These are phyloP conservation scores for Melanaphis sacchari DNA, from an alignment of 1,140 invertebrate species.

Conservation along the genomic window DNA sequence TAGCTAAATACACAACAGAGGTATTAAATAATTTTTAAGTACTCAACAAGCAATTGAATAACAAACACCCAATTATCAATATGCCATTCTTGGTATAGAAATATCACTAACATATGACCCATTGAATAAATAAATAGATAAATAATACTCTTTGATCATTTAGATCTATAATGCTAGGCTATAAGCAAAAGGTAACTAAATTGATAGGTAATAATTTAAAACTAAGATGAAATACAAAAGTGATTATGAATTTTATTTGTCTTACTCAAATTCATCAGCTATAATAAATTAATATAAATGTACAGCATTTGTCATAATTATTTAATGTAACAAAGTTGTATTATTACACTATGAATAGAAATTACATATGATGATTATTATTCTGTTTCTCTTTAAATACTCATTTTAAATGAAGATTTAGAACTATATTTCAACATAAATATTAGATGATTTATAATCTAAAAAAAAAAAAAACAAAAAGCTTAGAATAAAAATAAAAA, in stretches of 20 bases:
- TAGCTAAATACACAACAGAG: neutral
- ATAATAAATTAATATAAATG: slow-evolving; percentile 47
- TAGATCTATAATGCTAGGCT: neutral
- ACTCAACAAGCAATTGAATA: neutral
- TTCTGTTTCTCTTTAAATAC: slow-evolving; percentile 40
- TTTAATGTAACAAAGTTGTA: slow-evolving; percentile 42
- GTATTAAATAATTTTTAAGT: neutral
- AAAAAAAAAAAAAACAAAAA: slow-evolving; percentile 47
- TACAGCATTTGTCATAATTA: slow-evolving; percentile 50
- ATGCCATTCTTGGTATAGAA: neutral
- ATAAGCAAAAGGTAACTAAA: slow-evolving; percentile 43
- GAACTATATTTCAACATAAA: slow-evolving; percentile 51
- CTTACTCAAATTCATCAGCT: slow-evolving; percentile 43
- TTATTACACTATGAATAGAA: slow-evolving; percentile 32
- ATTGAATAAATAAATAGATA: slow-evolving; percentile 8
- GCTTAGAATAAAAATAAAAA: slow-evolving; percentile 48
- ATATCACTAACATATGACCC: neutral
- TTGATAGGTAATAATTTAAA: slow-evolving; percentile 51
- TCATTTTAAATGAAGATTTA: slow-evolving; percentile 46
- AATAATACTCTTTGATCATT: slow-evolving; percentile 32
- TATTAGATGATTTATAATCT: slow-evolving; percentile 54
- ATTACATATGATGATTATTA: slow-evolving; percentile 30
- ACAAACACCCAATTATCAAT: neutral
- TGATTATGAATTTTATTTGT: slow-evolving; percentile 56
- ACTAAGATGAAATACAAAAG: slow-evolving; percentile 45